A percentile compares a stretch with the other conserved stretches of the same genome.
Evolutionary conservation across 2,888 invertebrate genomes (phyloP).

Genomic region (Ochropleura leucogaster): DNA sequence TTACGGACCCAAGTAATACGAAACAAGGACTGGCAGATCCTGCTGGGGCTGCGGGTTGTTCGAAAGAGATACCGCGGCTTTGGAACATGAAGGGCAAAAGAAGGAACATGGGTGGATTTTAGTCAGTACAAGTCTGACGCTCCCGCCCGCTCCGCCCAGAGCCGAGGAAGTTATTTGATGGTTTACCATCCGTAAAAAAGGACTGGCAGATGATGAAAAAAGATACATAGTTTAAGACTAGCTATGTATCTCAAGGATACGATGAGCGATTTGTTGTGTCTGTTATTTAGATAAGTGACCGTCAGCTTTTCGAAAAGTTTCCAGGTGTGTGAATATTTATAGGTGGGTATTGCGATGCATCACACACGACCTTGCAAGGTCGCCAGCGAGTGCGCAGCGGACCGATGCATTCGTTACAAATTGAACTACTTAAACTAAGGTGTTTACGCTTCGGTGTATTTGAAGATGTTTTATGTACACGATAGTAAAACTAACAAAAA

Average conservation of each 20-base stretch:
- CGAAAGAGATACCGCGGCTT: too few relatives aligned
- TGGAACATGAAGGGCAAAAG: too few relatives aligned
- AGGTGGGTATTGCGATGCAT: slow-evolving; percentile 47
- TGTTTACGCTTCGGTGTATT: slow-evolving; percentile 47
- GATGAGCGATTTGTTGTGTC: not conserved
- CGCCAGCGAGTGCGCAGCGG: slow-evolving; percentile 62
- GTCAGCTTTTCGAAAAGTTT: slow-evolving; percentile 32
- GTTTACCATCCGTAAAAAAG: too few relatives aligned
- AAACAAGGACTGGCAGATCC: not conserved
- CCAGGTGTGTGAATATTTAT: slow-evolving; percentile 60
- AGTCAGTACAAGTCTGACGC: too few relatives aligned
- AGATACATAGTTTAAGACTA: not conserved
- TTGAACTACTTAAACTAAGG: slow-evolving; percentile 52
- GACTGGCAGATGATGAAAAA: not conserved
- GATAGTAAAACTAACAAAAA: slow-evolving; percentile 19
- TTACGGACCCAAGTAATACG: not conserved
- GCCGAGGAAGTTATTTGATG: too few relatives aligned
- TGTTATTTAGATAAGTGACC: not conserved
- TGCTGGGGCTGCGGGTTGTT: too few relatives aligned
- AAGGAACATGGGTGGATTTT: too few relatives aligned
- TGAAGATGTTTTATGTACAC: slow-evolving; percentile 16
- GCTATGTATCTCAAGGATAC: not conserved
- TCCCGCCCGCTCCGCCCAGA: too few relatives aligned
- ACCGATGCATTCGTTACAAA: slow-evolving; percentile 59
- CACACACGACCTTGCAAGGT: slow-evolving; percentile 74